Conservation (phyloP, 2,797 vertebrate species). For the Phrynocephalus vlangalii region DNA sequence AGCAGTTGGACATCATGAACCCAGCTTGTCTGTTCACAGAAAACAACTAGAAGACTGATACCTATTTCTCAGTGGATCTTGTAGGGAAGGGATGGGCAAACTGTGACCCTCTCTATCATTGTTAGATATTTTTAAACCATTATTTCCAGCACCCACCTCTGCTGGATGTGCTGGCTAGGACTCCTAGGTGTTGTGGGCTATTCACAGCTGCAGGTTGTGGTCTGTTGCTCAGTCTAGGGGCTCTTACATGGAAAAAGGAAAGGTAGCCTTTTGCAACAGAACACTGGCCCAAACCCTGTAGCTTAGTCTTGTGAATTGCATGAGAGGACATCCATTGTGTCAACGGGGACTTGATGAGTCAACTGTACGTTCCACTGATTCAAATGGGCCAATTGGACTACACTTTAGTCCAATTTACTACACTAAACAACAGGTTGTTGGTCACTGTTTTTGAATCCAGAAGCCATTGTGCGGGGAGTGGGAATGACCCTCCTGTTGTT, state of each 20-base stretch:
- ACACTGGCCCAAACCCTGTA: background rate
- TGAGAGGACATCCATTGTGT: too few species aligned
- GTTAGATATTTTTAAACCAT: background rate
- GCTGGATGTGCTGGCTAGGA: background rate
- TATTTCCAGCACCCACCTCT: background rate
- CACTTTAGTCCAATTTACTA: too few species aligned
- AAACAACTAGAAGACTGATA: background rate
- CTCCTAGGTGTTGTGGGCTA: background rate
- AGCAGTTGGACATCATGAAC: background rate
- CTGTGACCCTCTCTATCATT: background rate
- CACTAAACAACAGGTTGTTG: too few species aligned
- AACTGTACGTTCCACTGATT: too few species aligned
- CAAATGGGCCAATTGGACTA: too few species aligned
- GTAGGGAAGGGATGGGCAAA: background rate
- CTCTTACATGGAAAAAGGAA: background rate
- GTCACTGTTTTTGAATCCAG: too few species aligned
- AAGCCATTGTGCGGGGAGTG: too few species aligned
- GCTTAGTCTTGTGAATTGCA: too few species aligned
- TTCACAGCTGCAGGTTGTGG: background rate
- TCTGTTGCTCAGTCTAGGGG: background rate
- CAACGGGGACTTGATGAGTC: too few species aligned
- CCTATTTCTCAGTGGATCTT: background rate
- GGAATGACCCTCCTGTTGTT: background rate
- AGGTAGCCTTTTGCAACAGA: background rate
- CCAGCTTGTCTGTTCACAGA: background rate